Conservation (phyloP, 1,140 invertebrate genomes). For the Ostrea edulis region DNA sequence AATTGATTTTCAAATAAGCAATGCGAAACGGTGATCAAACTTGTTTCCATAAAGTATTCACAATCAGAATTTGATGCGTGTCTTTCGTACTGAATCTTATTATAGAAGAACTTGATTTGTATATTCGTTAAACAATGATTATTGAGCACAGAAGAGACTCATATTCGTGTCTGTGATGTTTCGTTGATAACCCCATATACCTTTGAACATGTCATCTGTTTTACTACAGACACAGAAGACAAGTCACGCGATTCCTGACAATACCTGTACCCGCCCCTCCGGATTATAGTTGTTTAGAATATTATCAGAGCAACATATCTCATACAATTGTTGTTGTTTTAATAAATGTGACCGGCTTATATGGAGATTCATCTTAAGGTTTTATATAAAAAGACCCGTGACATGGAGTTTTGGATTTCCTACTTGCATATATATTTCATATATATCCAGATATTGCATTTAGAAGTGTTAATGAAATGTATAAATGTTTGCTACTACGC, state of each 20-base stretch:
- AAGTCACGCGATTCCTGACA: slow-evolving; percentile 2
- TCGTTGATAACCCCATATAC: background rate
- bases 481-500: too few relatives aligned
- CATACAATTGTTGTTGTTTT: background rate
- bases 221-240: background rate
- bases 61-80: too few relatives aligned
- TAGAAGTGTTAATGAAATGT: background rate
- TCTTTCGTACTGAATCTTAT: too few relatives aligned
- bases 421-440: too few relatives aligned
- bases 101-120: background rate
- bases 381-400: background rate
- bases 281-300: background rate
- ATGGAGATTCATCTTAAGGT: background rate
- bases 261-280: background rate
- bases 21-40: too few relatives aligned
- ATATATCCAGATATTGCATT: too few relatives aligned
- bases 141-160: background rate
- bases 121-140: background rate
- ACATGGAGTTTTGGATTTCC: too few relatives aligned
- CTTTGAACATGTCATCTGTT: background rate
- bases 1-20: too few relatives aligned
- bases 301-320: background rate
- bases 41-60: too few relatives aligned
- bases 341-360: background rate
- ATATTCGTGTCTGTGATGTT: background rate